phyloP scores from a whole-genome alignment of 1,140 invertebrate genomes.

The Pseudomyrmex sp. region DNA sequence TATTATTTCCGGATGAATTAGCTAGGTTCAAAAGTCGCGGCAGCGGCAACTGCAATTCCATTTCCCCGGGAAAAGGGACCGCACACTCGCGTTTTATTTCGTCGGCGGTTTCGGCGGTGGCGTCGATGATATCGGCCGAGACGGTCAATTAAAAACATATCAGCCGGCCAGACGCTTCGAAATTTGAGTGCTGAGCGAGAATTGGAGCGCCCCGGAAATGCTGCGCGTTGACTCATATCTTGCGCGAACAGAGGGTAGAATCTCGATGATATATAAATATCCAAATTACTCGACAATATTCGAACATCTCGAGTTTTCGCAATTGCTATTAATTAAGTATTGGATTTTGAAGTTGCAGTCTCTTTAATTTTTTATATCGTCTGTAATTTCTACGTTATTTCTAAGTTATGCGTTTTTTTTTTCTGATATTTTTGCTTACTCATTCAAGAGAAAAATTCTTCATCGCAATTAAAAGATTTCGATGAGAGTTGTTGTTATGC shows the following conservation, averaged over 20 bases:
- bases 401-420: no score
- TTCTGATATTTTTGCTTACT: no score
- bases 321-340: neutral
- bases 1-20: conserved; percentile 58
- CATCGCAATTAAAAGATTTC: neutral
- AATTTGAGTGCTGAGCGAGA: conserved; percentile 29
- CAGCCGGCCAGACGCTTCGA: conserved; percentile 20
- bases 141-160: conserved; percentile 63
- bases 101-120: conserved; percentile 42
- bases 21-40: conserved; percentile 37
- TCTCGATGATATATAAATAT: neutral
- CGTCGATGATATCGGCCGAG: conserved; percentile 52
- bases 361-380: neutral
- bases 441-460: no score
- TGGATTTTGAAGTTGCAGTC: no score
- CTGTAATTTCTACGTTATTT: no score
- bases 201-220: conserved; percentile 38
- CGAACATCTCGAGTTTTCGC: neutral
- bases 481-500: neutral
- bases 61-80: conserved; percentile 37
- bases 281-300: neutral
- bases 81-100: conserved; percentile 45
- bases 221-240: neutral
- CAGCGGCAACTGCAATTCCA: conserved; percentile 49
- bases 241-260: neutral